Evolutionary conservation across 2,888 invertebrate species (phyloP), one percentile per base, ranked within the genome.

Genomic region (Abrostola tripartita): DNA sequence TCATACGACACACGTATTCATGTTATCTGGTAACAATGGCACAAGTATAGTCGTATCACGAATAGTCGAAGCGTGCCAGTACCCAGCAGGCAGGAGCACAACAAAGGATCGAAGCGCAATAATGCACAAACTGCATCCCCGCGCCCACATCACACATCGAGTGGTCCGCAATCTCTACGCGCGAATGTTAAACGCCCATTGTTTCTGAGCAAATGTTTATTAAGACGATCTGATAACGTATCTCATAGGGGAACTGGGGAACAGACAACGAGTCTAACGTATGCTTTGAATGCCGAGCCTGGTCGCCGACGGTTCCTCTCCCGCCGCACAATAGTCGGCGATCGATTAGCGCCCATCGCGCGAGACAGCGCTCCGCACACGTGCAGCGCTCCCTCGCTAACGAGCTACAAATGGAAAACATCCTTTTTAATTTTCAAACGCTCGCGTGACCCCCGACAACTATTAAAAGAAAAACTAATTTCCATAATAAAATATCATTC

Each of bases 401-500:
- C 88, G 85, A 91, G 85, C 81, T 81, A 83, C 83, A 81, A 88
- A 89, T 85, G 83, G 84, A 84, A 87, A 85, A 86, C 86, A 87
- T 90, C 87, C 78, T 81, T 87, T 92, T 89, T 91, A 91, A 79
- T 81, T 90, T 87, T 83, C 82, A 79, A 76, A 67, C 65, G 78
- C 75, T 94, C 89, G 93, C 93, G 94, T 93, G 93, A 88, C 86
- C 86, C 82, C 81, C 81, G 80, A 81, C 85, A 82, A 84, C 90
- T 91, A 90, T 92, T 93, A 92, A 92, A 94, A 92, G 87, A 91
- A 92, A 90, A 92, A 90, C 92, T 90, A 91, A 93, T 94, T 92
- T 92, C 89, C 92, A 92, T 92, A 92, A 90, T 90, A 89, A 92
- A 92, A 91, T 87, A 90, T 89, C 87, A 88, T 79, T 79, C 57